These are phyloP conservation scores for Branchipolynoe longqiensis DNA, from an alignment of 2,888 invertebrate genomes.

Conservation along the genomic window DNA sequence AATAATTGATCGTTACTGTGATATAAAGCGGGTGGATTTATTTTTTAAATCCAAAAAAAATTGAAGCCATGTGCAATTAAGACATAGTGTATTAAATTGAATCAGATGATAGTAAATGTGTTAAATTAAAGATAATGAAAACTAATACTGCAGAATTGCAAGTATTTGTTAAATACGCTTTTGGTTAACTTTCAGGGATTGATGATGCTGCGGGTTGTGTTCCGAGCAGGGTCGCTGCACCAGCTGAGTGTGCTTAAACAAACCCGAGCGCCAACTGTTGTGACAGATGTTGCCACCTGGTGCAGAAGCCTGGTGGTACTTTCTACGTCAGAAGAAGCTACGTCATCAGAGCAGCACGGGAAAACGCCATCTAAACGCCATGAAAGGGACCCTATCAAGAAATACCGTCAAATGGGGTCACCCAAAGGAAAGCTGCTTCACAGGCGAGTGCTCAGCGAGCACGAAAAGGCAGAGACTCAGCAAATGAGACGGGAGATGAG, in stretches of 20 bases:
- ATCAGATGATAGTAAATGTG: too few species aligned
- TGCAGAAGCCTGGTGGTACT: neutral
- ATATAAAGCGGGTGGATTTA: too few species aligned
- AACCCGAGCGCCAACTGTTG: neutral
- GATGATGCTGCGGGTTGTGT: slow-evolving; percentile 3
- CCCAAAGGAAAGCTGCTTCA: slow-evolving; percentile 23
- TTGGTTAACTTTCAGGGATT: neutral
- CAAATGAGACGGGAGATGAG: neutral
- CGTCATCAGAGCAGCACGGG: neutral
- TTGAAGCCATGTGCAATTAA: too few species aligned
- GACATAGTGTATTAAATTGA: too few species aligned
- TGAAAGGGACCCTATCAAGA: too few species aligned
- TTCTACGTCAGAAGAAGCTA: neutral
- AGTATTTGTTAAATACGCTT: too few species aligned
- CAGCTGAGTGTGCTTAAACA: slow-evolving; percentile 6
- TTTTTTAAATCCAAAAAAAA: too few species aligned
- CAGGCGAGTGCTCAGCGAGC: neutral
- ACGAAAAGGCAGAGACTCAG: neutral
- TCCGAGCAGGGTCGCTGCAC: neutral
- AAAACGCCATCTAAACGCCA: neutral
- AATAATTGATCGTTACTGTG: too few species aligned
- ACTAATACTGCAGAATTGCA: too few species aligned
- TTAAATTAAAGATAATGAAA: too few species aligned
- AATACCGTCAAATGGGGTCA: too few species aligned
- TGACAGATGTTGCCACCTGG: slow-evolving; percentile 2